Conservation (phyloP, 2,113 vertebrate species). For the Neolamprologus variostigma region DNA sequence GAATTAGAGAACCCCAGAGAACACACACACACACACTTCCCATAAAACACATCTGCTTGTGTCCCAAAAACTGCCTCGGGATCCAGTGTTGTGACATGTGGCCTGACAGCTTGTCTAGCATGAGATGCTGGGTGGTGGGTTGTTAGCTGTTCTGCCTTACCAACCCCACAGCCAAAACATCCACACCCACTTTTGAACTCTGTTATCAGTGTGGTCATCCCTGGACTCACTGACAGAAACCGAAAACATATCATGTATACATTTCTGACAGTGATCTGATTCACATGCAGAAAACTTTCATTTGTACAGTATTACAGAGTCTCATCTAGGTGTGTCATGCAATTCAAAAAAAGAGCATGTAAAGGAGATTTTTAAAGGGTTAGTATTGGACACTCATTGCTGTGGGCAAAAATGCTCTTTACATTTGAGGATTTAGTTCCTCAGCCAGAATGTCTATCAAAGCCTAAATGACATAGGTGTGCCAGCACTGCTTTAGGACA, state of each 20-base stretch:
- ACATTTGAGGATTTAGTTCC: not conserved
- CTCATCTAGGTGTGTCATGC: not conserved
- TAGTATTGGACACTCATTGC: not conserved
- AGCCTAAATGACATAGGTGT: not conserved
- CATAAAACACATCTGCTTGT: conserved; percentile 30
- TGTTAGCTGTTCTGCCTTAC: not conserved
- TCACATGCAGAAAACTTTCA: not conserved
- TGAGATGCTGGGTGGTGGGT: not conserved
- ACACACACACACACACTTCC: not conserved
- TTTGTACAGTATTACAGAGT: not conserved
- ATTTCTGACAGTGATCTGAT: not conserved
- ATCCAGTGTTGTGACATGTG: not conserved
- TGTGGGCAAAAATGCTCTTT: not conserved
- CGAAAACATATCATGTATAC: not conserved
- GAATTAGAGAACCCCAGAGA: not conserved
- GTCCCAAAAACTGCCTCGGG: conserved; percentile 6
- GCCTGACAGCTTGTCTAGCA: conserved; percentile 11
- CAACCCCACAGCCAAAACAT: not conserved
- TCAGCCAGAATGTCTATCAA: not conserved
- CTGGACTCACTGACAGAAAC: not conserved
- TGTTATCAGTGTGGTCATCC: not conserved
- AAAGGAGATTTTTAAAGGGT: not conserved
- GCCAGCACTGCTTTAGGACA: not conserved
- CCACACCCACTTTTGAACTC: not conserved
- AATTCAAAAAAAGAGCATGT: not conserved